phyloP scores from a whole-genome alignment of 2,797 vertebrate genomes.

The Dromococcyx pavoninus region DNA sequence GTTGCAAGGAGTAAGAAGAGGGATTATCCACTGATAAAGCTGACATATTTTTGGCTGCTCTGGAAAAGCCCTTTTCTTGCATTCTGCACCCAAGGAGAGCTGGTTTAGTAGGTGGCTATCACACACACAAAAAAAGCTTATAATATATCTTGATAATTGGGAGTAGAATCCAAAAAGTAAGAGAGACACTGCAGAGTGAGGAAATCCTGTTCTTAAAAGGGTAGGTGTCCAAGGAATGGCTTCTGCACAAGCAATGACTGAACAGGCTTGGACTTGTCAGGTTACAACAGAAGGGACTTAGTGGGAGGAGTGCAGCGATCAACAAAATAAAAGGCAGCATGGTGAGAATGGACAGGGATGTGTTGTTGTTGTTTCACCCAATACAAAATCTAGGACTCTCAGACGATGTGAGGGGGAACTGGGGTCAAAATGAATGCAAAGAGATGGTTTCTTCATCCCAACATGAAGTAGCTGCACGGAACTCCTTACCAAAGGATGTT shows the following conservation, averaged over 20 bases:
- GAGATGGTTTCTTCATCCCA: not conserved
- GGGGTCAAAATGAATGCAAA: not conserved
- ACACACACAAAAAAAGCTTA: not conserved
- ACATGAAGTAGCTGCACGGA: fast-evolving
- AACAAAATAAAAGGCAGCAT: not conserved
- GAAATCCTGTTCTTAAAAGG: not conserved
- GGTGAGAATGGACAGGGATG: not conserved
- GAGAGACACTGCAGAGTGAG: not conserved
- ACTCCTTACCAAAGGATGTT: not conserved
- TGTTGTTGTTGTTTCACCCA: not conserved
- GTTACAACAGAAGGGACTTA: not conserved
- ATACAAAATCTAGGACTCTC: not conserved
- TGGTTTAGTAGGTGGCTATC: not conserved
- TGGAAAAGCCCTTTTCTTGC: not conserved
- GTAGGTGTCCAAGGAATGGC: not conserved
- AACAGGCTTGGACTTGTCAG: not conserved
- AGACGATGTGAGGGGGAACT: not conserved
- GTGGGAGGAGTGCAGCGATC: not conserved
- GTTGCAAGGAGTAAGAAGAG: not conserved
- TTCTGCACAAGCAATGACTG: not conserved
- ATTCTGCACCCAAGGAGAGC: fast-evolving
- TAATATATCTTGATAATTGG: not conserved
- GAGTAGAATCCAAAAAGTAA: not conserved
- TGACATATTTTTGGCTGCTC: not conserved
- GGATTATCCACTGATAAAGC: not conserved